phyloP scores from a whole-genome alignment of 2,797 vertebrate species.

The Syndactyla subalaris region DNA sequence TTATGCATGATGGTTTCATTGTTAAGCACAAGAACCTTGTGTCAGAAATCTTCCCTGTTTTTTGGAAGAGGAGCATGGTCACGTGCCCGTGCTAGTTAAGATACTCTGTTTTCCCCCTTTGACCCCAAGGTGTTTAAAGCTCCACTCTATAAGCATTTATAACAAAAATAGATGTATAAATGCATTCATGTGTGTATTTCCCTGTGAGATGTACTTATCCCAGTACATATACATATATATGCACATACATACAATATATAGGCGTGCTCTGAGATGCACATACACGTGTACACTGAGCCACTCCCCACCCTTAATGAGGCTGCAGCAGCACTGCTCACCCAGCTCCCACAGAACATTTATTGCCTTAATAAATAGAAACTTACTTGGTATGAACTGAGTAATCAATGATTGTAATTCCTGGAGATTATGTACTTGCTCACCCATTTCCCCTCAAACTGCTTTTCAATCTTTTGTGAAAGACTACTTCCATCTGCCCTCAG shows the following conservation, averaged over 20 bases:
- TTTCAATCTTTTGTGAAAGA: not conserved
- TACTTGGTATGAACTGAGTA: not conserved
- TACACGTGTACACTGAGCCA: fast-evolving
- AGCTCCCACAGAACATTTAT: not conserved
- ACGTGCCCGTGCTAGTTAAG: not conserved
- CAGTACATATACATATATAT: too few relatives aligned
- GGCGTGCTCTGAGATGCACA: not conserved
- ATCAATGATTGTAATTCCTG: constrained; percentile 17
- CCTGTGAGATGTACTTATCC: not conserved
- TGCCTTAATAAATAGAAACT: not conserved
- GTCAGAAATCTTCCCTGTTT: not conserved
- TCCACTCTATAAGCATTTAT: not conserved
- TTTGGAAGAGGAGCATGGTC: not conserved
- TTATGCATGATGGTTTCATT: too few relatives aligned
- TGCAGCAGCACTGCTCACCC: not conserved
- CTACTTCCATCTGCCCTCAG: constrained; percentile 22
- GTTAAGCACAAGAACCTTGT: not conserved
- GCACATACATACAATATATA: fast-evolving
- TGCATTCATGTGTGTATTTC: fast-evolving
- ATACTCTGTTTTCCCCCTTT: not conserved
- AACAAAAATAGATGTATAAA: not conserved
- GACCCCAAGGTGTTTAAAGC: not conserved
- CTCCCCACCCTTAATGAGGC: not conserved
- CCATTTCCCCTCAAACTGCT: not conserved
- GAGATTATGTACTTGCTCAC: not conserved